phyloP scores from a whole-genome alignment of 2,797 vertebrate species.

The Danio tinwini region DNA sequence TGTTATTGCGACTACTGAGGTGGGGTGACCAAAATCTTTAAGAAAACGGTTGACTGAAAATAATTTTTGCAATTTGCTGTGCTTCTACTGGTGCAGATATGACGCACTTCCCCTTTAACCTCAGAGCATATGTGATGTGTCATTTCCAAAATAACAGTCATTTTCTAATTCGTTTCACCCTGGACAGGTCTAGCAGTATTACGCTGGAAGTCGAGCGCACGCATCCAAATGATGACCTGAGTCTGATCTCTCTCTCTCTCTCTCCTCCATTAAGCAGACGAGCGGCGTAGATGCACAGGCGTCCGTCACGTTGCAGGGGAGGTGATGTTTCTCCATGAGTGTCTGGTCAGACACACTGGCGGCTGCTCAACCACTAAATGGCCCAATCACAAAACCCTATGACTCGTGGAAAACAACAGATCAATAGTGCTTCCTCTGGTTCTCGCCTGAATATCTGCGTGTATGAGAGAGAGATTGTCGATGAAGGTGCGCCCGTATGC shows the following conservation, averaged over 20 bases:
- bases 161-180: conserved; percentile 17
- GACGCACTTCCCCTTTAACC: conserved; percentile 21
- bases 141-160: conserved; percentile 23
- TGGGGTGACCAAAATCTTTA: neutral
- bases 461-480: conserved; percentile 19
- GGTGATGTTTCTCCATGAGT: conserved; percentile 49
- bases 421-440: conserved; percentile 57
- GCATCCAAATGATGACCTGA: conserved; percentile 26
- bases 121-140: conserved; percentile 10
- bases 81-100: conserved; percentile 4
- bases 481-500: neutral
- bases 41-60: neutral
- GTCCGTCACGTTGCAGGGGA: conserved; percentile 22
- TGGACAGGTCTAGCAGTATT: neutral
- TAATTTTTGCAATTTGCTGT: neutral
- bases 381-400: conserved; percentile 63
- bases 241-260: conserved; percentile 9
- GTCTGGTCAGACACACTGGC: conserved; percentile 58
- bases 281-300: conserved; percentile 22
- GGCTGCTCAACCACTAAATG: conserved; percentile 60
- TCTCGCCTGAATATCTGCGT: conserved; percentile 26
- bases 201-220: neutral
- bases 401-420: conserved; percentile 61
- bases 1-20: neutral
- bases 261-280: conserved; percentile 41